Conservation (phyloP, 2,113 vertebrate genomes). For the Oplegnathus fasciatus region DNA sequence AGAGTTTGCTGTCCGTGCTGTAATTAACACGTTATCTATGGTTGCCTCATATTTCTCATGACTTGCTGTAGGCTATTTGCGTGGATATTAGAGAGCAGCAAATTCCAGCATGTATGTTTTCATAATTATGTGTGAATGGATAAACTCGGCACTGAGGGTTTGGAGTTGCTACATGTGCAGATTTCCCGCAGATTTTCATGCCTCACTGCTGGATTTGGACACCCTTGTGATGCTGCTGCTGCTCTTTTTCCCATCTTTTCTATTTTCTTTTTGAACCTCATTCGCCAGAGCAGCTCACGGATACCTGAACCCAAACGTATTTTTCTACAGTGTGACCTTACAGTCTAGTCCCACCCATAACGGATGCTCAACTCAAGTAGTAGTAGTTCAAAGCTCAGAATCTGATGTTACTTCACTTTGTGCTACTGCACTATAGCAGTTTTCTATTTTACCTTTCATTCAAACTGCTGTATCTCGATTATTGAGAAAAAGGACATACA, state of each 20-base stretch:
- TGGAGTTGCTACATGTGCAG: constrained; percentile 3
- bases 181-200: constrained; percentile 8
- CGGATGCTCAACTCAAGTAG: not conserved
- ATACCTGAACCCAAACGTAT: not conserved
- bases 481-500: not conserved
- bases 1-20: not conserved
- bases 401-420: not conserved
- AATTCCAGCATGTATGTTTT: constrained; percentile 18
- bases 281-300: not conserved
- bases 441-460: constrained; percentile 6
- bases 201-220: constrained; percentile 3
- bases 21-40: constrained; percentile 8
- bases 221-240: not conserved
- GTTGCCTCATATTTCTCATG: not conserved
- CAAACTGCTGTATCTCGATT: not conserved
- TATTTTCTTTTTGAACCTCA: not conserved
- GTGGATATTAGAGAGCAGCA: constrained; percentile 13
- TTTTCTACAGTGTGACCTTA: not conserved
- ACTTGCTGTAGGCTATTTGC: constrained; percentile 1
- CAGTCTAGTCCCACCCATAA: not conserved
- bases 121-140: constrained; percentile 28
- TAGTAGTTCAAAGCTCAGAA: not conserved
- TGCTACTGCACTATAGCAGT: not conserved
- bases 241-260: constrained; percentile 1
- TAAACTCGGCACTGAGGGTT: not conserved